These are phyloP conservation scores for Theocolax elegans DNA, from an alignment of 1,140 invertebrate species.

Conservation along the genomic window DNA sequence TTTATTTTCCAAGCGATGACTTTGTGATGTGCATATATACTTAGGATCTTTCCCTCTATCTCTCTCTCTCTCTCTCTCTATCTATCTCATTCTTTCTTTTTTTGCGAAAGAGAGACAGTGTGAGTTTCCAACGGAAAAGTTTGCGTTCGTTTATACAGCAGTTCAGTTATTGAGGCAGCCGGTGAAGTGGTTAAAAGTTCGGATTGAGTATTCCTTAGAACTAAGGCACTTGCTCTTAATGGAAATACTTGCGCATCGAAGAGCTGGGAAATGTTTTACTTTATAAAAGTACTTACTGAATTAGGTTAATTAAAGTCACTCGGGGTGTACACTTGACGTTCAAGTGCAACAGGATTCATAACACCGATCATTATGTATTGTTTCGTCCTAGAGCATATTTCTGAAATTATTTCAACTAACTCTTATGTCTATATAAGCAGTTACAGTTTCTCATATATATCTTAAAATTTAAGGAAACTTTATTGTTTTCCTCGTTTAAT, in stretches of 20 bases:
- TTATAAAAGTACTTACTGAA: conserved; percentile 29
- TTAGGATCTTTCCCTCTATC: conserved; percentile 4
- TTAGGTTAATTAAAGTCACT: conserved; percentile 39
- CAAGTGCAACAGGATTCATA: not conserved
- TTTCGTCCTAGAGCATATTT: not conserved
- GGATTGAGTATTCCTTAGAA: conserved; percentile 35
- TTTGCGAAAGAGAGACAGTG: no score
- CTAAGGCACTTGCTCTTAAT: conserved; percentile 31
- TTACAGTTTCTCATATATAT: no score
- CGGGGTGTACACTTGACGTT: conserved; percentile 6
- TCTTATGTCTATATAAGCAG: no score
- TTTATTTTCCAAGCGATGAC: not conserved
- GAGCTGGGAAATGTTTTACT: conserved; percentile 34
- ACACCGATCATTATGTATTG: not conserved
- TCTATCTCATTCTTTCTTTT: no score
- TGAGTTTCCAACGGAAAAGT: conserved; percentile 11
- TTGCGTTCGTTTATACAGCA: conserved; percentile 21
- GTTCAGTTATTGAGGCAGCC: conserved; percentile 30
- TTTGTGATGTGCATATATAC: not conserved
- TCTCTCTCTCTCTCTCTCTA: no score
- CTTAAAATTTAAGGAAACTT: no score
- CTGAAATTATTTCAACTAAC: no score
- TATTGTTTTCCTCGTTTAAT: no score
- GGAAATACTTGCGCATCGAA: conserved; percentile 36
- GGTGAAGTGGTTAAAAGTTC: conserved; percentile 34